These are phyloP conservation scores for Trisateles emortualis DNA, from an alignment of 2,888 invertebrate species.

Conservation along the genomic window DNA sequence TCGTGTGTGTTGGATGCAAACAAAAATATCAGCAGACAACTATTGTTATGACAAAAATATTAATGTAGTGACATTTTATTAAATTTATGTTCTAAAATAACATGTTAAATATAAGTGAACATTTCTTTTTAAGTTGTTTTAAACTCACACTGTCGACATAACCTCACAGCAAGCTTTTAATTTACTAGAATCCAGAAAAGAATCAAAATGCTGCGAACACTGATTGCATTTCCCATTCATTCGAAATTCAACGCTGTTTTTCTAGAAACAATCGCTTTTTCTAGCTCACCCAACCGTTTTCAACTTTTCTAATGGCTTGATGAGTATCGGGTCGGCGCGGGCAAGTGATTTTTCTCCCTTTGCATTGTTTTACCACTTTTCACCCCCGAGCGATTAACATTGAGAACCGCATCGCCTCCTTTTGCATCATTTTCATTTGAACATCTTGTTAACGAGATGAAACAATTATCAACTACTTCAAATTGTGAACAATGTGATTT, in stretches of 20 bases:
- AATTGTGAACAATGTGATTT: background rate
- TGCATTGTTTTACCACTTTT: conserved; percentile 22
- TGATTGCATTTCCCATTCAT: conserved; percentile 39
- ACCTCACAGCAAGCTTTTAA: background rate
- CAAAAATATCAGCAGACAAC: conserved; percentile 11
- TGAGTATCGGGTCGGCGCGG: conserved; percentile 30
- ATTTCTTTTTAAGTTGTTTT: too few species aligned
- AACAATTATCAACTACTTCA: background rate
- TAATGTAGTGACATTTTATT: too few species aligned
- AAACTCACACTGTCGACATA: background rate
- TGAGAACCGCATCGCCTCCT: background rate
- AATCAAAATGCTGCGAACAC: conserved; percentile 13
- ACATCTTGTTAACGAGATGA: background rate
- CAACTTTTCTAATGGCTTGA: conserved; percentile 39
- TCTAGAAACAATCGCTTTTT: conserved; percentile 29
- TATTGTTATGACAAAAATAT: conserved; percentile 22
- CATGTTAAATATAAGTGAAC: too few species aligned
- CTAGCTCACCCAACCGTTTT: conserved; percentile 22
- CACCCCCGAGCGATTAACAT: conserved; percentile 9
- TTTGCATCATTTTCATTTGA: conserved; percentile 10
- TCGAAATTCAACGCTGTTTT: conserved; percentile 22
- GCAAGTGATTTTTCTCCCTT: conserved; percentile 28
- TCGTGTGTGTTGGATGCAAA: conserved; percentile 6
- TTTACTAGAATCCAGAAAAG: conserved; percentile 12
- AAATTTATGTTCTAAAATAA: too few species aligned